Percentiles rank a stretch among this genome's conserved stretches.
phyloP scores from a whole-genome alignment of 2,888 invertebrate species.

The Protodeltote pygarga region DNA sequence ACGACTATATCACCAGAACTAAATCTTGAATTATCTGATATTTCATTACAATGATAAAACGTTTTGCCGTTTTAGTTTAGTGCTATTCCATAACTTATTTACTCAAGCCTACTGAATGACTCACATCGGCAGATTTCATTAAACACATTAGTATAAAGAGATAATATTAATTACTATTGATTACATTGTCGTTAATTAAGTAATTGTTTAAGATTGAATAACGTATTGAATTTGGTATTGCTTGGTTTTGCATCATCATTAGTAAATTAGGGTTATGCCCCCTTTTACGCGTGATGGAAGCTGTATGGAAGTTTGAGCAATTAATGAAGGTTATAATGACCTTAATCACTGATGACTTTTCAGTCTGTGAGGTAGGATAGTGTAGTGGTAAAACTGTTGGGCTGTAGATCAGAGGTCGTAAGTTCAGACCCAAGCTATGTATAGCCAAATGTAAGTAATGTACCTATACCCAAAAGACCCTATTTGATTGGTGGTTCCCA shows the following conservation, averaged over 20 bases:
- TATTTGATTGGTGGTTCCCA: too few relatives aligned
- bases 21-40: constrained; percentile 61
- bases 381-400: too few relatives aligned
- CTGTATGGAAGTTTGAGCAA: neutral
- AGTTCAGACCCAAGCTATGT: too few relatives aligned
- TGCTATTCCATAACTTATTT: constrained; percentile 55
- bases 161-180: constrained; percentile 38
- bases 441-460: too few relatives aligned
- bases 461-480: too few relatives aligned
- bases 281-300: constrained; percentile 3
- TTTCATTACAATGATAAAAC: constrained; percentile 69
- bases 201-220: constrained; percentile 34
- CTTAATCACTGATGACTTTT: too few relatives aligned
- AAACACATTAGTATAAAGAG: constrained; percentile 21
- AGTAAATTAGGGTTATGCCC: constrained; percentile 27
- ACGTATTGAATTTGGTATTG: constrained; percentile 17
- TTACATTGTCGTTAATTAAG: constrained; percentile 30
- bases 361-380: too few relatives aligned
- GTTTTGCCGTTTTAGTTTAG: constrained; percentile 55
- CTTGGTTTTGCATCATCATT: constrained; percentile 11
- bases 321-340: constrained; percentile 2
- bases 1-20: constrained; percentile 36
- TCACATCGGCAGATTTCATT: constrained; percentile 27
- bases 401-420: too few relatives aligned
- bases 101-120: constrained; percentile 49